Conservation (phyloP, 2,888 invertebrate genomes). For the Idaea dimidiata region DNA sequence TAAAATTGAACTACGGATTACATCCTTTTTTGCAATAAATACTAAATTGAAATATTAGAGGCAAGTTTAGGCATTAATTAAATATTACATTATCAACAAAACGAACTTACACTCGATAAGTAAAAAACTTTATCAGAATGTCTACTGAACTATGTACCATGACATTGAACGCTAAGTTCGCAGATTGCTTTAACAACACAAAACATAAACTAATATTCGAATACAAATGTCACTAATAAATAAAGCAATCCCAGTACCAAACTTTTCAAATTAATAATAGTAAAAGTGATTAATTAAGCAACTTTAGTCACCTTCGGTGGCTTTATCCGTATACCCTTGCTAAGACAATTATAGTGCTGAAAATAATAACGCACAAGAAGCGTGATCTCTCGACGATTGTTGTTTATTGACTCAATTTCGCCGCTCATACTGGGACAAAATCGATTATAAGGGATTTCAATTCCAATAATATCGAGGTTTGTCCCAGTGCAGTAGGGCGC, state of each 20-base stretch:
- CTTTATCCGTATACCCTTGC: slow-evolving; percentile 69
- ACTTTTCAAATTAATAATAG: slow-evolving; percentile 40
- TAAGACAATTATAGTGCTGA: slow-evolving; percentile 64
- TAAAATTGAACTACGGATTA: slow-evolving; percentile 58
- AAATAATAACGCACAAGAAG: slow-evolving; percentile 50
- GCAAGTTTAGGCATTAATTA: slow-evolving; percentile 71
- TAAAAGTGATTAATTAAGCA: slow-evolving; percentile 30
- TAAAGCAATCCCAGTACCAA: slow-evolving; percentile 43
- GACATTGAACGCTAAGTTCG: slow-evolving; percentile 59
- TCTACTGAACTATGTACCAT: slow-evolving; percentile 47
- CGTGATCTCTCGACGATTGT: slow-evolving; percentile 37
- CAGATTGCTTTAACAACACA: slow-evolving; percentile 46
- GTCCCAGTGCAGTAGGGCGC: too few relatives aligned
- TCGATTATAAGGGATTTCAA: too few relatives aligned
- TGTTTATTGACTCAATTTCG: not conserved
- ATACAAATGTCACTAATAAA: slow-evolving; percentile 40
- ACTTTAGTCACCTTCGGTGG: slow-evolving; percentile 62
- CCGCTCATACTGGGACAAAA: not conserved
- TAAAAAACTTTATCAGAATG: slow-evolving; percentile 3
- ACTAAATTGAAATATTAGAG: slow-evolving; percentile 57
- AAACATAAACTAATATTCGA: slow-evolving; percentile 44
- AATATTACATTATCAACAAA: slow-evolving; percentile 32
- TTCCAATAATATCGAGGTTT: too few relatives aligned
- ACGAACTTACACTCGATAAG: slow-evolving; percentile 8
- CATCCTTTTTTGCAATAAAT: slow-evolving; percentile 55